These are phyloP conservation scores for Lutjanus erythropterus DNA, from an alignment of 2,113 vertebrate genomes.

Conservation along the genomic window DNA sequence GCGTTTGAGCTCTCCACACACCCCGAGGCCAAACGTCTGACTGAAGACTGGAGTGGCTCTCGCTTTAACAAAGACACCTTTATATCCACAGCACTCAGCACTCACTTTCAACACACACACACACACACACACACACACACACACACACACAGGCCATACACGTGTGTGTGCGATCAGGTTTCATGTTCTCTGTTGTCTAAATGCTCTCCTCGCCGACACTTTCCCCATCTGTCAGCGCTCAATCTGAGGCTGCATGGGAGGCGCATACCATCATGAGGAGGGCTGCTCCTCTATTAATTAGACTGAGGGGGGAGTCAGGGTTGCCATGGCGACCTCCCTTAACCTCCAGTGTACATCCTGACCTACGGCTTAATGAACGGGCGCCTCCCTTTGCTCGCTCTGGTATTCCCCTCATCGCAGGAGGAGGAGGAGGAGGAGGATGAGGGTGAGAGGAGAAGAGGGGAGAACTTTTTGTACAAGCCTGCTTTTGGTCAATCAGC, in stretches of 20 bases:
- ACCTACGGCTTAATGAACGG: conserved; percentile 66
- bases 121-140: conserved; percentile 15
- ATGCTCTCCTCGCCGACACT: conserved; percentile 76
- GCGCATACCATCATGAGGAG: conserved; percentile 55
- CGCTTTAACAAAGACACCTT: conserved; percentile 84
- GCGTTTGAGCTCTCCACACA: conserved; percentile 64
- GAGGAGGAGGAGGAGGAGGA: conserved; percentile 38
- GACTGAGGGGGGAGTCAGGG: conserved; percentile 9
- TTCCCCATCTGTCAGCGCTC: conserved; percentile 78
- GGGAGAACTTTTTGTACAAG: conserved; percentile 44
- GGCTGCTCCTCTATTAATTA: conserved; percentile 74
- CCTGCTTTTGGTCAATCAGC: conserved; percentile 72
- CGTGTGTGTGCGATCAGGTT: conserved; percentile 71
- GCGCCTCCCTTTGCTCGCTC: conserved; percentile 64
- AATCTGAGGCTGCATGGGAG: conserved; percentile 62
- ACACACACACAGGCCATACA: conserved; percentile 34
- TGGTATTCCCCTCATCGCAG: conserved; percentile 66
- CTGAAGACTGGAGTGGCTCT: conserved; percentile 82
- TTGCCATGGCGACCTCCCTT: conserved; percentile 55
- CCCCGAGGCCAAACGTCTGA: conserved; percentile 75
- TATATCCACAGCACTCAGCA: conserved; percentile 78
- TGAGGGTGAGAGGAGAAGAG: conserved; percentile 28
- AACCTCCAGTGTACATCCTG: conserved; percentile 65
- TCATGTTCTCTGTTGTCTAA: conserved; percentile 80
- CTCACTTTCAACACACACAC: conserved; percentile 59